Evolutionary conservation across 2,113 vertebrate species (phyloP), one percentile per base, ranked within the genome.

Genomic region (Solenodon paradoxus): DNA sequence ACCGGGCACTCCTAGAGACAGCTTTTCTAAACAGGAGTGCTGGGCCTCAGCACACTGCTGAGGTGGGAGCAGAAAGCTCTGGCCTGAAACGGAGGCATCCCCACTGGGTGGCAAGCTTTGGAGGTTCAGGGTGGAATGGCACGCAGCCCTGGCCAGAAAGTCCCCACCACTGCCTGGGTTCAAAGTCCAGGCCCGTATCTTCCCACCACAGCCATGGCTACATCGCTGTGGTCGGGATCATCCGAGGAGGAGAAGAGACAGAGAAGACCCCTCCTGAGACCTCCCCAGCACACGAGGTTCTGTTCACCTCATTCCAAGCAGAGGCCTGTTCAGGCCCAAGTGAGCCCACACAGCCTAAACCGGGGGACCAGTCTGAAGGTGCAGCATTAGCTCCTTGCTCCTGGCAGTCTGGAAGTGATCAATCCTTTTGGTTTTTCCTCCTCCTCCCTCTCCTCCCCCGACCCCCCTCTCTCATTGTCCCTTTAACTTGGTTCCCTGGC

Each of bases 401-500:
- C 74, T 57, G 4, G 20, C 6, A 47, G 55, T 45, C 42, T 38
- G 51, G 13, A 47, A 86, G 35, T 26, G 11, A 49, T 7, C 16
- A 9, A n/a, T 57, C 10, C 30, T 68, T 72, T 63, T 86, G 26
- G 28, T 40, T 79, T 38, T 4, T 16, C 5, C 11, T 55, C 47
- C 11, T 26, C 35, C 20, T 26, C 63, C 38, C 17, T 75, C 40
- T 79, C 28, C n/a, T n/a, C n/a, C n/a, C n/a, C n/a, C 11, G 63
- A 47, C 11, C 26, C 35, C 20, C 22, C 63, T 45, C 17, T 75
- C 40, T 79, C 28, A 3, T 5, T 89, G 40, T 51, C 82, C 49
- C 45, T 77, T 38, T 51, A 42, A 88, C 45, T 78, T 32, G 85
- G 93, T 92, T 94, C 78, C 78, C 22, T 82, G 42, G 92, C 74